These are phyloP conservation scores for Acronicta aceris DNA, from an alignment of 2,888 invertebrate genomes.

Conservation along the genomic window DNA sequence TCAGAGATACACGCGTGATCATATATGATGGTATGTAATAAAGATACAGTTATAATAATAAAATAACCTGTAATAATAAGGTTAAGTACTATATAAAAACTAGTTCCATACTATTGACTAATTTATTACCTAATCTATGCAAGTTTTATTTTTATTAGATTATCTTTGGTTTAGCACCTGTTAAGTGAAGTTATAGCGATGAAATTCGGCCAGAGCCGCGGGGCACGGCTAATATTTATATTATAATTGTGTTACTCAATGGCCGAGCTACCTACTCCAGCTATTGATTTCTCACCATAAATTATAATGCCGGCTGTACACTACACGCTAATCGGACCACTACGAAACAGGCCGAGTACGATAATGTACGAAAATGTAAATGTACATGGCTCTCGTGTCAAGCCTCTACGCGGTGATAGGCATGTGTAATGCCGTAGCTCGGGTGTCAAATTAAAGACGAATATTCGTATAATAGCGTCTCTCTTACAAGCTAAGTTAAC, in stretches of 20 bases:
- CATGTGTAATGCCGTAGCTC: no score
- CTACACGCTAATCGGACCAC: no score
- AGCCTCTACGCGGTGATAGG: no score
- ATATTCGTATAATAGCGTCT: no score
- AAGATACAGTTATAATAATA: slow-evolving; percentile 4
- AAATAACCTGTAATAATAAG: slow-evolving; percentile 18
- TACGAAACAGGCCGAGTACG: no score
- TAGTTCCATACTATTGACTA: slow-evolving; percentile 37
- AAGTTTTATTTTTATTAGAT: slow-evolving; percentile 49
- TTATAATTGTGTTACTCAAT: slow-evolving; percentile 66
- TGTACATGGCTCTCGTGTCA: no score
- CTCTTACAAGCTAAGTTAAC: no score
- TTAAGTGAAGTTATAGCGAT: slow-evolving; percentile 47
- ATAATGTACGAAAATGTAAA: no score
- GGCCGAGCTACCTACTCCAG: slow-evolving; percentile 59
- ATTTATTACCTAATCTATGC: slow-evolving; percentile 45
- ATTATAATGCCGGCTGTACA: slow-evolving; percentile 76
- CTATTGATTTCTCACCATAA: slow-evolving; percentile 80
- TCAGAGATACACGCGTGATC: no score
- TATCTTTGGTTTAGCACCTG: slow-evolving; percentile 52
- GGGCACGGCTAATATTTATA: slow-evolving; percentile 58
- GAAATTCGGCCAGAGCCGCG: slow-evolving; percentile 53
- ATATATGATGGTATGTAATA: no score
- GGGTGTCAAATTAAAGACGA: no score
- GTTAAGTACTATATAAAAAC: slow-evolving; percentile 34